phyloP scores from a whole-genome alignment of 2,797 vertebrate genomes.

The Myotis daubentonii region DNA sequence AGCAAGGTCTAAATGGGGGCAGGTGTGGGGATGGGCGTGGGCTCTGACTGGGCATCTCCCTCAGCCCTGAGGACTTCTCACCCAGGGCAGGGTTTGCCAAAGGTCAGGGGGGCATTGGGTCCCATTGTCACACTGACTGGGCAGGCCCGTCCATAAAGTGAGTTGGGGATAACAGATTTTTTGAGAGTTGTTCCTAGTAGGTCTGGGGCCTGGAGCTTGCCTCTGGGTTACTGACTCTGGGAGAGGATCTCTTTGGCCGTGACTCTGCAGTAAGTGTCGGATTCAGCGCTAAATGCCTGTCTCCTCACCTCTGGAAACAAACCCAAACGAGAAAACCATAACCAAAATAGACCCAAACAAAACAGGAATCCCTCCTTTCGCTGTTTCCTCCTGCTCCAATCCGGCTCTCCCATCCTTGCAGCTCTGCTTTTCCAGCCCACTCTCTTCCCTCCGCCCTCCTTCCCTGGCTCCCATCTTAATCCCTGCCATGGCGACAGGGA shows the following conservation, averaged over 20 bases:
- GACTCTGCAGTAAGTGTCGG: background rate
- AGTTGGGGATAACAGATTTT: background rate
- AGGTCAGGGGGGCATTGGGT: accelerated
- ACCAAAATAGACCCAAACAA: constrained; percentile 38
- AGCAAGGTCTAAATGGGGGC: background rate
- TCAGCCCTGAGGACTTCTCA: background rate
- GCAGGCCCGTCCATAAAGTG: background rate
- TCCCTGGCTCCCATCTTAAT: constrained; percentile 80
- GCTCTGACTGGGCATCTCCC: background rate
- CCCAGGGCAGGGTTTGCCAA: background rate
- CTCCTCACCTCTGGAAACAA: constrained; percentile 22
- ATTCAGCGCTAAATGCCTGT: background rate
- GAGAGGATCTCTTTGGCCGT: background rate
- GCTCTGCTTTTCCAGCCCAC: constrained; percentile 56
- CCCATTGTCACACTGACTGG: background rate
- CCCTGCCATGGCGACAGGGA: constrained; percentile 85
- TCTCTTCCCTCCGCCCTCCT: constrained; percentile 76
- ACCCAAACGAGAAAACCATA: background rate
- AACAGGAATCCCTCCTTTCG: background rate
- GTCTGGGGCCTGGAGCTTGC: background rate
- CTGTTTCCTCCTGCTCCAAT: background rate
- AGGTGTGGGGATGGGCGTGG: background rate
- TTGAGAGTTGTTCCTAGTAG: background rate
- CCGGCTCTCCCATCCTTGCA: constrained; percentile 25
- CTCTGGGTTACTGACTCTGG: background rate